phyloP scores from a whole-genome alignment of 2,113 vertebrate genomes.

The Toxotes chatareus region DNA sequence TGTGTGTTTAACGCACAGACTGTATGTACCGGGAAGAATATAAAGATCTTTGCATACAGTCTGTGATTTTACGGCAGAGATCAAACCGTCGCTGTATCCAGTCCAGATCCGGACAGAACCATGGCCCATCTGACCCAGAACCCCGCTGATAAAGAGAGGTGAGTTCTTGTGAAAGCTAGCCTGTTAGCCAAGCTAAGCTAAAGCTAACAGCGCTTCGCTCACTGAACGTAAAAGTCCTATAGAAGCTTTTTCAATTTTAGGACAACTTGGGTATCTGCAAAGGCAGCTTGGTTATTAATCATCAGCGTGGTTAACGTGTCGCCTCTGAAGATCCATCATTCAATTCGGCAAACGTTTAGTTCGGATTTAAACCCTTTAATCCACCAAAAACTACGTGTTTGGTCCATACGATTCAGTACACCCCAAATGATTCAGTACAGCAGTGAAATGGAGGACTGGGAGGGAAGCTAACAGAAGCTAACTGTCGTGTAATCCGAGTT shows the following conservation, averaged over 20 bases:
- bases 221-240: rapidly evolving
- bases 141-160: constrained; percentile 82
- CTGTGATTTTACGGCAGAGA: not conserved
- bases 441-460: not conserved
- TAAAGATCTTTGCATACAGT: rapidly evolving
- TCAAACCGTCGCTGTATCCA: not conserved
- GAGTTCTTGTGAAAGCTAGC: not conserved
- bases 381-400: not conserved
- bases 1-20: not conserved
- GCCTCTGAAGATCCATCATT: rapidly evolving
- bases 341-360: not conserved
- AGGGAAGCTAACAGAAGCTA: not conserved
- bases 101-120: rapidly evolving
- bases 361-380: rapidly evolving
- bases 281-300: rapidly evolving
- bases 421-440: too few relatives aligned
- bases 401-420: rapidly evolving
- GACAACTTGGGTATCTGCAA: not conserved
- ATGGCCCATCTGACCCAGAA: constrained; percentile 79
- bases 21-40: not conserved
- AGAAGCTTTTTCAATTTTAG: not conserved
- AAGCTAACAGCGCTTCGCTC: not conserved
- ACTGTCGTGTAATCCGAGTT: not conserved
- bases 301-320: rapidly evolving
- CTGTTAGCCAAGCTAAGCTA: constrained; percentile 34